Conservation (phyloP, 2,113 vertebrate genomes). For the Plestiodon gilberti region DNA sequence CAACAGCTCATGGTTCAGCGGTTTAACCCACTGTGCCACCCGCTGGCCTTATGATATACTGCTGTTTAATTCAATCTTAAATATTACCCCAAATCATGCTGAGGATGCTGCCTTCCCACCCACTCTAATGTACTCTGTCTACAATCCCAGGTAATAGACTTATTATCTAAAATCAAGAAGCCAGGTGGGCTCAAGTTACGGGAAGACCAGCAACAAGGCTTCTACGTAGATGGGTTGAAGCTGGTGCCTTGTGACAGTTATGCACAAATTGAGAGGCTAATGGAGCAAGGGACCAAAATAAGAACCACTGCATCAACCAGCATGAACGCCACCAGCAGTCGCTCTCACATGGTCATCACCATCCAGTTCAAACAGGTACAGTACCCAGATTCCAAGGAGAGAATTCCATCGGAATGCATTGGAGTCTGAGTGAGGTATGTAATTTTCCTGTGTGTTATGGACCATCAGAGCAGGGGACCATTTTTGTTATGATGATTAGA, state of each 20-base stretch:
- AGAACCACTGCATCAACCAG: constrained; percentile 86
- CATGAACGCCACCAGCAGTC: constrained; percentile 89
- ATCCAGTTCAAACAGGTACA: constrained; percentile 87
- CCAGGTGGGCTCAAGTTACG: constrained; percentile 82
- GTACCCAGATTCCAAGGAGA: not conserved
- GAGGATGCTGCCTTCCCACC: not conserved
- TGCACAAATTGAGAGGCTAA: constrained; percentile 82
- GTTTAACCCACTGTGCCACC: no score
- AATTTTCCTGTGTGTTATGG: not conserved
- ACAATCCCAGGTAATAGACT: constrained; percentile 80
- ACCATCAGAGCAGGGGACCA: not conserved
- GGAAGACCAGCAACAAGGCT: constrained; percentile 86
- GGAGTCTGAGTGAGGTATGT: not conserved
- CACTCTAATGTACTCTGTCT: not conserved
- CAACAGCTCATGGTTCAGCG: no score
- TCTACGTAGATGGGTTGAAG: constrained; percentile 87
- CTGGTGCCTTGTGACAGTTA: constrained; percentile 85
- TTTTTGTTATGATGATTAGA: not conserved
- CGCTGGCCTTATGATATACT: not conserved
- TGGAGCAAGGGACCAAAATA: constrained; percentile 86
- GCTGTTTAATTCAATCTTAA: not conserved
- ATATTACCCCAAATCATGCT: not conserved
- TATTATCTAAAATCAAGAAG: constrained; percentile 80
- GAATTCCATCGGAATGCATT: not conserved
- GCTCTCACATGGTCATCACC: constrained; percentile 89